Evolutionary conservation across 2,113 vertebrate species (phyloP), one percentile per base, ranked within the genome.

Genomic region (Butorides virescens): DNA sequence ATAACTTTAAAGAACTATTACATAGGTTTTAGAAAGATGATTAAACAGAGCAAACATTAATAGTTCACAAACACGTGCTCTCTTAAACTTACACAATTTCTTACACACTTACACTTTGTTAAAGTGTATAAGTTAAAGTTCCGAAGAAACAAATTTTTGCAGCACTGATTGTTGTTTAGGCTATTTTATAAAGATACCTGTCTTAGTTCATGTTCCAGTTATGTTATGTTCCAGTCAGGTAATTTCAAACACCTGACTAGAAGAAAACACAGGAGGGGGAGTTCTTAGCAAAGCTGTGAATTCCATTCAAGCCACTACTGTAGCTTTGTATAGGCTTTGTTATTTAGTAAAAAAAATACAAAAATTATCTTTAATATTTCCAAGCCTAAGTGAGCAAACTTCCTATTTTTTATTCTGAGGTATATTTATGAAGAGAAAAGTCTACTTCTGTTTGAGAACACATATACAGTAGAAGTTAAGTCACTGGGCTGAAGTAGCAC

Each of bases 91-190:
- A 46, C 2, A 72, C 1, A 21, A 19, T 78, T 50, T 13, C 0
- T 0, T 5, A 46, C 3, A 72, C 1, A 21, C 19, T 78, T 50
- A 13, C 0, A 0, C 5, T 58, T 67, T 53, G 44, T 47, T 67
- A 53, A 84, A 58, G n/a, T 10, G 7, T 30, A 2, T 26, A 83
- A 22, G 55, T 15, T 67, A 67, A 36, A 67, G 23, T 68, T 17
- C 18, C 15, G 49, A 65, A 85, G 13, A 73, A 58, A 36, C 15
- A 36, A 21, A 27, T 21, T 42, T 78, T 42, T 80, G 25, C 44
- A 93, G 32, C 12, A 65, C 5, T 20, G 34, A n/a, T 4, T 50
- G 15, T 11, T 39, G 27, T 78, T 86, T 44, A 53, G 14, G 52
- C 14, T 26, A 20, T 36, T 81, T 59, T 49, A 59, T 36, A 75